A percentile compares a stretch with the other conserved stretches of the same genome.
phyloP scores from a whole-genome alignment of 2,888 invertebrate species.

The Chorisops tibialis region DNA sequence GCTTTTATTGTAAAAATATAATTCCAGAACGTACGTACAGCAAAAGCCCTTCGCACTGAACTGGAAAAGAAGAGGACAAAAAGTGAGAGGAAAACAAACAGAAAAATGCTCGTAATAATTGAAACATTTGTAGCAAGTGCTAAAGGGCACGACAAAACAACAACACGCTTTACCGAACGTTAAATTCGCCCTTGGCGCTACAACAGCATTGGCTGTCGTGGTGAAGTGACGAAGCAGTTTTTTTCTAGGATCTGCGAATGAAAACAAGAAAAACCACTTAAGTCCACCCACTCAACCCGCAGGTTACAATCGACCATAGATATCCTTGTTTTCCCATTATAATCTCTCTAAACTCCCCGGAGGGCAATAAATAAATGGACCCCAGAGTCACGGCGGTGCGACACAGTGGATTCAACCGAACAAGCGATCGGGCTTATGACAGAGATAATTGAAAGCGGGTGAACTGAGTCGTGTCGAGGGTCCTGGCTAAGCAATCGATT shows the following conservation, averaged over 20 bases:
- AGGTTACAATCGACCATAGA: slow-evolving; percentile 4
- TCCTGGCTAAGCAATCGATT: slow-evolving; percentile 11
- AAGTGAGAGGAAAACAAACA: not conserved
- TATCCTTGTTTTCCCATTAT: slow-evolving; percentile 3
- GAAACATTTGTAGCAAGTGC: slow-evolving; percentile 22
- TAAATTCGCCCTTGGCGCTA: too few species aligned
- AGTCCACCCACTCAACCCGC: not conserved
- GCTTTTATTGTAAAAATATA: too few species aligned
- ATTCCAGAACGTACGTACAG: too few species aligned
- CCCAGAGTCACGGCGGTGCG: not conserved
- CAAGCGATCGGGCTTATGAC: slow-evolving; percentile 6
- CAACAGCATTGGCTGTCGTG: too few species aligned
- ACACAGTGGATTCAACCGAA: not conserved
- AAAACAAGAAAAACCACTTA: slow-evolving; percentile 4
- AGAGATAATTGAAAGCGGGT: slow-evolving; percentile 19
- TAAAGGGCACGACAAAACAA: slow-evolving; percentile 9
- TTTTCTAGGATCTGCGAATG: too few species aligned
- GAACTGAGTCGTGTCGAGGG: not conserved
- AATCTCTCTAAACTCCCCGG: not conserved
- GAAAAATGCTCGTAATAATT: slow-evolving; percentile 12
- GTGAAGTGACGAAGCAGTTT: too few species aligned
- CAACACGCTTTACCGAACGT: slow-evolving; percentile 1
- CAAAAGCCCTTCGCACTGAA: not conserved
- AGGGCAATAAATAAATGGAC: slow-evolving; percentile 25
- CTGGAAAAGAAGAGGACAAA: not conserved